These are phyloP conservation scores for Cephus pygmeus DNA, from an alignment of 2,888 invertebrate genomes.

Conservation along the genomic window DNA sequence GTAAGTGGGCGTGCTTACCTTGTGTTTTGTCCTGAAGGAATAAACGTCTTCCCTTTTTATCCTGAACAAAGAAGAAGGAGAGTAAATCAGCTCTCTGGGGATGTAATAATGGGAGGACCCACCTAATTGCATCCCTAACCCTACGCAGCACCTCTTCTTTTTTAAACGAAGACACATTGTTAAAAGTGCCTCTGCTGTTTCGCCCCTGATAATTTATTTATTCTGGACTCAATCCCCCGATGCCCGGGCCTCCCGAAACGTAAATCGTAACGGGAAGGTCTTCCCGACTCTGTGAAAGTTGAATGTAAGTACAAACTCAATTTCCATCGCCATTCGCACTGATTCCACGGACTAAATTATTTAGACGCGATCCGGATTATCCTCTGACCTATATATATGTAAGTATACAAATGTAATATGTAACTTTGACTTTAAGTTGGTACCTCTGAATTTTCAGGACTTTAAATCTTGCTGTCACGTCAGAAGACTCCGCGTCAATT, in stretches of 20 bases:
- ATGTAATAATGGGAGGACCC: background rate
- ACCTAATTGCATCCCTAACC: background rate
- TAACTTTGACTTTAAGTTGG: background rate
- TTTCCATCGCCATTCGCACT: background rate
- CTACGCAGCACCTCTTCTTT: background rate
- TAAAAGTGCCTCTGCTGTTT: background rate
- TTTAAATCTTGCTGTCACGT: background rate
- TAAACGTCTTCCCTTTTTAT: background rate
- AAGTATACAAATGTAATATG: no score
- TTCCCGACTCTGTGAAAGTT: background rate
- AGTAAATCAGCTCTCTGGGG: background rate
- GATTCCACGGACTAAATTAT: slow-evolving; percentile 1
- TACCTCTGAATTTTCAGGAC: background rate
- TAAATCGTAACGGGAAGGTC: background rate
- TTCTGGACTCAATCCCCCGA: background rate
- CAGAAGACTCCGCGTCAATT: background rate
- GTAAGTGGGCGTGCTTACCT: background rate
- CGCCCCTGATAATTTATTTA: slow-evolving; percentile 5
- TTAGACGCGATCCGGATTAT: background rate
- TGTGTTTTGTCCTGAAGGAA: background rate
- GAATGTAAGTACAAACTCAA: background rate
- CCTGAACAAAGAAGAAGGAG: background rate
- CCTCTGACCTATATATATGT: background rate
- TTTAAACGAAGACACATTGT: slow-evolving; percentile 3
- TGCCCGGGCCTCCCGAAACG: background rate